Evolutionary conservation across 1,140 invertebrate genomes (phyloP), one percentile per base, ranked within the genome.

Genomic region (Neodiprion virginianus): DNA sequence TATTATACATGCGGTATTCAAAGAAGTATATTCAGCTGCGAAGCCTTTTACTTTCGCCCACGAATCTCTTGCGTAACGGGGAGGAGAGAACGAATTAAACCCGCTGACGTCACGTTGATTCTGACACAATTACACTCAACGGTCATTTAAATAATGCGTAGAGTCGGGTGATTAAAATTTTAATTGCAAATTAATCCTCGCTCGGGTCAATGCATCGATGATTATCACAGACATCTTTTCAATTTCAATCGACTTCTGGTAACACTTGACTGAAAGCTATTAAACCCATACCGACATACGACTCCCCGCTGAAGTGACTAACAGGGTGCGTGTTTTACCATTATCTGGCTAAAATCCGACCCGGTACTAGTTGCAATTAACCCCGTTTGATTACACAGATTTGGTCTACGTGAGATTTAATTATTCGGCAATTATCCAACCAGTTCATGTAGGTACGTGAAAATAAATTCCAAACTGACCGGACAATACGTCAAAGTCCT

Each of bases 101-200:
- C 28, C n/a, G 53, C 53, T 61, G 53, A 61, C 3, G 53, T 17
- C 11, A 17, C 53, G 4, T 1, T 61, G 8, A 61, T 14, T 17
- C 53, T 40, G n/a, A 61, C 53, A 61, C 53, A 61, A 61, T 61
- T 61, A 61, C 11, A 61, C 4, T 8, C 11, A 61, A 61, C 11
- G n/a, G 53, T 61, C 11, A 61, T 61, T 61, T 61, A 61, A 61
- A 61, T 61, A 61, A 61, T 17, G 53, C n/a, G 53, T 61, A 61
- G 5, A 17, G 53, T 69, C 67, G 23, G 21, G 17, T 69, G 40
- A 69, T 69, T 69, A 69, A 47, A 69, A 69, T 69, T 69, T 7
- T 69, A 69, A 69, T 69, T 69, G 67, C 67, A 69, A 69, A 23
- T 69, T 69, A 69, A 69, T 69, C 67, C 21, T 69, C 11, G 11